Evolutionary conservation across 2,797 vertebrate species (phyloP), one percentile per base, ranked within the genome.

Genomic region (Xyrichtys novacula): DNA sequence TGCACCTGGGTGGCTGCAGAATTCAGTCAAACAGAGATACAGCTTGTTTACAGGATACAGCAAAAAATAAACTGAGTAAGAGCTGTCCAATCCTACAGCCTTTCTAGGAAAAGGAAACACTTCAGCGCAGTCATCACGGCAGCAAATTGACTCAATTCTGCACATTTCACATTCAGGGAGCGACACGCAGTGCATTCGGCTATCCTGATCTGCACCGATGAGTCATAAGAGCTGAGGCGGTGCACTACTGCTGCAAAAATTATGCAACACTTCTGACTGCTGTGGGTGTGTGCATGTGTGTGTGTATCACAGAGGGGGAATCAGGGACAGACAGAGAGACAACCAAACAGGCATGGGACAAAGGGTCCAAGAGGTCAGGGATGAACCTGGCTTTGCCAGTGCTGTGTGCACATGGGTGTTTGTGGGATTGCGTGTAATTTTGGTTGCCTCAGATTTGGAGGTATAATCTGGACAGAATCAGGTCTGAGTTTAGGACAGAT

Each of bases 401-500:
- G 5, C 19, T 36, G 11, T 40, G n/a, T 60, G 77, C n/a, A 28
- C 56, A 62, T 78, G 71, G 47, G 57, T 65, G 58, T 47, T 71
- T 48, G 52, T 15, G 7, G 44, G 53, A 67, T 62, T 78, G 56
- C 11, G 32, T 72, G 62, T 22, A 53, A 64, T 81, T 83, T 78
- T 50, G 58, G 50, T 23, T 53, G 34, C n/a, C 3, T 65, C 50
- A 76, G 76, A 80, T 81, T 75, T 72, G 70, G 38, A 73, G 63
- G 58, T 50, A 72, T 85, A 88, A 89, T 90, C 80, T 79, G 80
- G 71, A 74, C 65, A 48, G 69, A 87, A 80, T 84, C 65, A 68
- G 74, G 68, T 62, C 74, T 80, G 75, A 81, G 73, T 65, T 43
- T 57, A 34, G 47, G 72, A 84, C 83, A 87, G 85, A 85, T 82